phyloP scores from a whole-genome alignment of 2,113 vertebrate species.

The Oryzias javanicus region DNA sequence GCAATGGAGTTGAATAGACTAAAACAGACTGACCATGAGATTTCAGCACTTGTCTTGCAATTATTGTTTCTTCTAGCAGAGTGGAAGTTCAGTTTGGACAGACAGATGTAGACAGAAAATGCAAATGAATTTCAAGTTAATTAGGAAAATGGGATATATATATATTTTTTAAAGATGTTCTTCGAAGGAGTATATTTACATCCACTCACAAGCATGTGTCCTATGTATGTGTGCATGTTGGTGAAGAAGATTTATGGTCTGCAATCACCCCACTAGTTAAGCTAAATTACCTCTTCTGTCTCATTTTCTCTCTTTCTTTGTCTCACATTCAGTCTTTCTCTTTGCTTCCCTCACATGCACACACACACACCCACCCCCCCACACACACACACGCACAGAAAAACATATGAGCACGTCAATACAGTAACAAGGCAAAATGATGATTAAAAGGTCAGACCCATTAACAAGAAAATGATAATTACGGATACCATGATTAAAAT shows the following conservation, averaged over 20 bases:
- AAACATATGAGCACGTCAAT: background rate
- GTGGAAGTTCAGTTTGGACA: background rate
- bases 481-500: slow-evolving; percentile 51
- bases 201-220: background rate
- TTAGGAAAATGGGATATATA: slow-evolving; percentile 55
- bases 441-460: slow-evolving; percentile 65
- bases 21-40: slow-evolving; percentile 7
- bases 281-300: slow-evolving; percentile 57
- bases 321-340: slow-evolving; percentile 1
- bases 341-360: slow-evolving; percentile 3
- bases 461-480: slow-evolving; percentile 62
- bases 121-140: slow-evolving; percentile 31
- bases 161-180: slow-evolving; percentile 46
- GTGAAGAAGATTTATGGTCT: slow-evolving; percentile 50
- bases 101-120: slow-evolving; percentile 12
- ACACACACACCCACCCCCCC: slow-evolving; percentile 5
- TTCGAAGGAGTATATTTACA: background rate
- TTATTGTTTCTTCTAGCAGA: slow-evolving; percentile 8
- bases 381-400: background rate
- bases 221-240: slow-evolving; percentile 10
- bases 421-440: slow-evolving; percentile 31
- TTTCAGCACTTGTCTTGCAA: slow-evolving; percentile 16
- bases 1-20: slow-evolving; percentile 12
- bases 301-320: slow-evolving; percentile 18
- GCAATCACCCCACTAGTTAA: slow-evolving; percentile 41